phyloP scores from a whole-genome alignment of 2,113 vertebrate species.

The Puffinus mauretanicus region DNA sequence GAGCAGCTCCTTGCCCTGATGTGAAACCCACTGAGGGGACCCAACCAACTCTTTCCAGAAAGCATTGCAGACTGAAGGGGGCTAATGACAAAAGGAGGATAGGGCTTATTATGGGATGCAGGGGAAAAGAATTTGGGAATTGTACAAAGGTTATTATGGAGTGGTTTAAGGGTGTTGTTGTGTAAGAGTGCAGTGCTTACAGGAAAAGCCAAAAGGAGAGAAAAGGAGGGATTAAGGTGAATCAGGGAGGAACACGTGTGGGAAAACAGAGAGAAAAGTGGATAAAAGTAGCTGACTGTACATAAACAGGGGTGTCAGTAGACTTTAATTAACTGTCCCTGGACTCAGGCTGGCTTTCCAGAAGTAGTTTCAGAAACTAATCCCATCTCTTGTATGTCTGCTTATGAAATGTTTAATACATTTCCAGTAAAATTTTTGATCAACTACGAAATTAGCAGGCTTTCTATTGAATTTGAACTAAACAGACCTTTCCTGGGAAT shows the following conservation, averaged over 20 bases:
- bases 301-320: background rate
- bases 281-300: background rate
- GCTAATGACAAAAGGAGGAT: background rate
- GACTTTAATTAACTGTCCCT: background rate
- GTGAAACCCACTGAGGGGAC: background rate
- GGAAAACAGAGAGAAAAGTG: background rate
- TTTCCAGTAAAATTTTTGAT: background rate
- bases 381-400: background rate
- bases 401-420: background rate
- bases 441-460: background rate
- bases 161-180: background rate
- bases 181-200: background rate
- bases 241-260: background rate
- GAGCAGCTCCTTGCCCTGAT: background rate
- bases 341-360: background rate
- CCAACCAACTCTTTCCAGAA: background rate
- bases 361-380: background rate
- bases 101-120: background rate
- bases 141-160: background rate
- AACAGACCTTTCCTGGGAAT: background rate
- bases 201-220: background rate
- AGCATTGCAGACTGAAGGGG: background rate
- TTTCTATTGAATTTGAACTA: background rate
- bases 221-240: background rate
- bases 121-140: background rate